phyloP scores from a whole-genome alignment of 1,140 invertebrate species.

The Caerostris darwini region DNA sequence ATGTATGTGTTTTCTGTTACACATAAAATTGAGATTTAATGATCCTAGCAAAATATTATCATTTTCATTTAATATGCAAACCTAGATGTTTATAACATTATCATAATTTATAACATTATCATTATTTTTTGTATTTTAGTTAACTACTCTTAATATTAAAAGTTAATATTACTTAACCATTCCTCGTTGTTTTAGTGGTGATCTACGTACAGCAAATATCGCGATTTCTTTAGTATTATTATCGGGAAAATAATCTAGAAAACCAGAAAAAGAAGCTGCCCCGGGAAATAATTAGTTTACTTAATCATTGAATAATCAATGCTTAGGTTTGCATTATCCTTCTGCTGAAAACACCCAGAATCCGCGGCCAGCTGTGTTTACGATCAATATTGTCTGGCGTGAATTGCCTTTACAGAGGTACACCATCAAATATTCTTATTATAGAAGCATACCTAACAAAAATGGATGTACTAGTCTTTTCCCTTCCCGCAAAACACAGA shows the following conservation, averaged over 20 bases:
- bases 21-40: no score
- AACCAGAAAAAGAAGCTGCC: neutral
- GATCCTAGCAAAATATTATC: no score
- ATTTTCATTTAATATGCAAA: no score
- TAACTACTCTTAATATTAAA: no score
- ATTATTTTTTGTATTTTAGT: no score
- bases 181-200: neutral
- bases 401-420: neutral
- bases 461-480: neutral
- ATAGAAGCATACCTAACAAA: neutral
- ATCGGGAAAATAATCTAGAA: neutral
- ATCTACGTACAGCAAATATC: neutral
- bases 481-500: neutral
- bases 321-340: neutral
- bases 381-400: neutral
- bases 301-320: neutral
- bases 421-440: neutral
- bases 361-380: neutral
- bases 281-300: neutral
- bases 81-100: no score
- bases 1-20: no score
- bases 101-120: no score
- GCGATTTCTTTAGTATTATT: neutral
- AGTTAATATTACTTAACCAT: no score
- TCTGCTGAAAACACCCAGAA: neutral